Percentiles rank a stretch among this genome's conserved stretches.
Evolutionary conservation across 2,113 vertebrate genomes (phyloP).

Genomic region (Peromyscus leucopus): DNA sequence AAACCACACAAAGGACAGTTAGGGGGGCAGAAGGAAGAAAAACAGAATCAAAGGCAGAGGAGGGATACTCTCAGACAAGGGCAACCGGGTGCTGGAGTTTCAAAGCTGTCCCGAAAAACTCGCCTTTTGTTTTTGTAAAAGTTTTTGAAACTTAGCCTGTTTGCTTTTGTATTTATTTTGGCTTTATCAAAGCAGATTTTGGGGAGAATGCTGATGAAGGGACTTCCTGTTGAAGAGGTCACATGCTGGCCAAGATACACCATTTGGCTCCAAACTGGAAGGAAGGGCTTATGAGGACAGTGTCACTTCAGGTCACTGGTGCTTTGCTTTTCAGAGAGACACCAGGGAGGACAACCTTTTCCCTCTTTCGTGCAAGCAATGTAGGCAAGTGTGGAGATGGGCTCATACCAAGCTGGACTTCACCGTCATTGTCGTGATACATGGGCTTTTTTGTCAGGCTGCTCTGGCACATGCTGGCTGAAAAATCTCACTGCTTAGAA

Average conservation of each 20-base stretch:
- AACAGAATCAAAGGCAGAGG: slow-evolving; percentile 65
- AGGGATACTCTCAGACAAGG: slow-evolving; percentile 73
- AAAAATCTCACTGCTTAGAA: fast-evolving
- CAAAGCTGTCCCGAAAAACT: slow-evolving; percentile 69
- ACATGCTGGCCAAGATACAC: slow-evolving; percentile 37
- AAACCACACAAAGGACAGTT: background rate
- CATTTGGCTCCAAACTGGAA: slow-evolving; percentile 23
- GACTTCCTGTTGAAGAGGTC: slow-evolving; percentile 47
- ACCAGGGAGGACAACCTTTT: background rate
- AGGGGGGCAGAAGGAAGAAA: background rate
- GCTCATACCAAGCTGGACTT: background rate
- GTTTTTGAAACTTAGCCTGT: slow-evolving; percentile 59
- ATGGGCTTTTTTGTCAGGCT: background rate
- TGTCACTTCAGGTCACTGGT: background rate
- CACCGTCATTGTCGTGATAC: background rate
- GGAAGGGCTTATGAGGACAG: slow-evolving; percentile 54
- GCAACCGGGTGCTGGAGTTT: slow-evolving; percentile 83
- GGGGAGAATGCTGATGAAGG: slow-evolving; percentile 50
- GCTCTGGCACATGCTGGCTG: no score
- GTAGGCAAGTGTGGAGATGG: background rate
- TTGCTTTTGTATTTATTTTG: slow-evolving; percentile 41
- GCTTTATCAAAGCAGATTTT: slow-evolving; percentile 75
- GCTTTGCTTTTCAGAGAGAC: slow-evolving; percentile 33
- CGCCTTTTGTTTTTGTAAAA: slow-evolving; percentile 83
- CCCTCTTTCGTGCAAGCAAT: background rate